Evolutionary conservation across 2,113 vertebrate genomes (phyloP), one percentile per base, ranked within the genome.

Genomic region (Pedionomus torquatus): DNA sequence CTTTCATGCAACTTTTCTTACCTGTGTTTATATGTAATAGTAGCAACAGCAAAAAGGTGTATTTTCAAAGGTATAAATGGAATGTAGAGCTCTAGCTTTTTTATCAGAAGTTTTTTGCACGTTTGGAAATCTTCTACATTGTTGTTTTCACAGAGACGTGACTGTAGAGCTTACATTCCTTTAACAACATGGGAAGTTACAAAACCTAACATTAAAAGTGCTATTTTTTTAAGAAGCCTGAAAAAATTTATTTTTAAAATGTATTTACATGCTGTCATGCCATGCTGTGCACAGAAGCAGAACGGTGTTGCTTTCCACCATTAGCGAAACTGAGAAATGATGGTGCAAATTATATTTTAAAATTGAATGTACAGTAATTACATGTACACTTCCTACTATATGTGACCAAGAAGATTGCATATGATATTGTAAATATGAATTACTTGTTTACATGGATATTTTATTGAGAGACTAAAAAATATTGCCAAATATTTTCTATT

Each of bases 401-500:
- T 16, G 25, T 95, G 84, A 72, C 51, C 46, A 89, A 69, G 41
- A 87, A 33, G 48, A 94, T 68, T 49, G 49, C 68, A 49, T 93
- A 78, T 28, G 6, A 61, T 80, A 83, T 20, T 94, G 92, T 95
- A 97, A 96, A 96, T 93, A 96, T 7, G 7, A 51, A 91, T 86
- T 92, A 87, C 30, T 54, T 86, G 30, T 95, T 85, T 94, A 96
- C 52, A 60, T 90, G 52, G 33, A 57, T 80, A 89, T 87, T 91
- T 93, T 94, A 88, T 44, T 66, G 64, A 91, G 46, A 68, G 35
- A 66, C 46, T 79, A 90, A 82, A 87, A 91, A 44, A 93, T 88
- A 85, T 43, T 88, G 85, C 72, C 75, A 95, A 90, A 90, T 93
- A 64, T 92, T 95, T 95, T 97, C 63, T 96, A 70, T 95, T 93